Base-by-base conservation (phyloP, 2,888 invertebrate species). In the Onthophagus sagittarius region DNA sequence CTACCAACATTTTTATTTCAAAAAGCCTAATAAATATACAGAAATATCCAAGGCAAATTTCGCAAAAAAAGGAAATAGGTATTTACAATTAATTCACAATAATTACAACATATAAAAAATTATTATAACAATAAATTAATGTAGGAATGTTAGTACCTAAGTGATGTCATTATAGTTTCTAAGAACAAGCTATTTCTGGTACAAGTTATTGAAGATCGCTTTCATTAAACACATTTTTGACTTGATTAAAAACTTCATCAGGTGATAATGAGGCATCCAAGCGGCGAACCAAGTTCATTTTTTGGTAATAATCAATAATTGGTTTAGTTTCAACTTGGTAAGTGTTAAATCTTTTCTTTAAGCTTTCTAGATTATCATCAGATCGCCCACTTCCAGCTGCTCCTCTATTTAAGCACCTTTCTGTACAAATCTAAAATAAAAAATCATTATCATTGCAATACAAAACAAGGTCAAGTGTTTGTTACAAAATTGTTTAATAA, bases 301-400 rank as follows among this genome's bases (percentile, higher is more conserved):
- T 83, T 63, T 93, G 90, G 80, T 95, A 98, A 83, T 94, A 89
- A 33, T 95, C 88, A 72, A 98, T 92, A 76, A 99, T 97, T 0
- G 98, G 97, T 88, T 95, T 88, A 0, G 98, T 97, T 80, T 95
- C 94, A 75, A 90, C 91, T 23, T 91, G 85, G 83, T 96, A 97
- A 0, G 96, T 98, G 78, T 91, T 88, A 80, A 97, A 94, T 74
- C 98, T 89, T 83, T 97, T 97, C 79, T 92, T 90, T 69, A 98
- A 86, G 79, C 94, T 93, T 63, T 97, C 96, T 64, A 91, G 84
- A 82, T 99, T 99, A 84, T 99, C 99, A 84, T 99, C 99, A 0
- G 93, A 90, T 9, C 99, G 91, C 0, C 98, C 98, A 84, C 96
- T 97, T 69, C 95, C 96, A 65, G 91, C 92, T 70, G 93, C 92